These are phyloP conservation scores for Rhea pennata DNA, from an alignment of 2,113 vertebrate species.

Conservation along the genomic window DNA sequence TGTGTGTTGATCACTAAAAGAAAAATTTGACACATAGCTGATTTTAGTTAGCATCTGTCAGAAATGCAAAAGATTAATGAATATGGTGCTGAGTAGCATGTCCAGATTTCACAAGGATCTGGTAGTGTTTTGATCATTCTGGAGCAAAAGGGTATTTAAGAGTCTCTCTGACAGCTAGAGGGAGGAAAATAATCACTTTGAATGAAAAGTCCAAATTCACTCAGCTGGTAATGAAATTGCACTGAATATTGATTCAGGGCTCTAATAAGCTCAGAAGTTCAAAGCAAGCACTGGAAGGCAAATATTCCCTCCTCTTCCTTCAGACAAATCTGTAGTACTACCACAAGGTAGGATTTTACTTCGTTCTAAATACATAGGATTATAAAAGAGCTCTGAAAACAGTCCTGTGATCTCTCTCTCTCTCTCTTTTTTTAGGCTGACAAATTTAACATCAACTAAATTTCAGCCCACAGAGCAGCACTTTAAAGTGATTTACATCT, in stretches of 20 bases:
- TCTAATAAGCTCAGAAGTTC: slow-evolving; percentile 79
- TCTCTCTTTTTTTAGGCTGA: slow-evolving; percentile 35
- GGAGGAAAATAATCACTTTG: slow-evolving; percentile 77
- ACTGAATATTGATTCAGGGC: slow-evolving; percentile 76
- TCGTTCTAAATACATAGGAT: slow-evolving; percentile 63
- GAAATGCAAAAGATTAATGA: slow-evolving; percentile 63
- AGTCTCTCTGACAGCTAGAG: slow-evolving; percentile 70
- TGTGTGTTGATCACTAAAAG: slow-evolving; percentile 21
- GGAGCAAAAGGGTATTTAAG: slow-evolving; percentile 65
- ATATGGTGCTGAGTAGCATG: slow-evolving; percentile 55
- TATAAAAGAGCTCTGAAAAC: slow-evolving; percentile 64
- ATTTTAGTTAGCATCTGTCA: slow-evolving; percentile 67
- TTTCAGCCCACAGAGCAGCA: slow-evolving; percentile 31
- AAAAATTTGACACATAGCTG: slow-evolving; percentile 42
- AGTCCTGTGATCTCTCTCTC: not conserved
- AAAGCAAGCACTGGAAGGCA: slow-evolving; percentile 74
- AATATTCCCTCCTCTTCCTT: slow-evolving; percentile 54
- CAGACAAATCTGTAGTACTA: slow-evolving; percentile 49
- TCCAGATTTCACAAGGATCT: slow-evolving; percentile 68
- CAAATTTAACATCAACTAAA: slow-evolving; percentile 65
- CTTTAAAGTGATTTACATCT: slow-evolving; percentile 68
- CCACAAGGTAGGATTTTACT: slow-evolving; percentile 51
- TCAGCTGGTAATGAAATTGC: slow-evolving; percentile 68
- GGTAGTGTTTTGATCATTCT: slow-evolving; percentile 73
- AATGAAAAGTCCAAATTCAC: slow-evolving; percentile 68